Base-by-base conservation (phyloP, 2,888 invertebrate species). In the Sympetrum striolatum region DNA sequence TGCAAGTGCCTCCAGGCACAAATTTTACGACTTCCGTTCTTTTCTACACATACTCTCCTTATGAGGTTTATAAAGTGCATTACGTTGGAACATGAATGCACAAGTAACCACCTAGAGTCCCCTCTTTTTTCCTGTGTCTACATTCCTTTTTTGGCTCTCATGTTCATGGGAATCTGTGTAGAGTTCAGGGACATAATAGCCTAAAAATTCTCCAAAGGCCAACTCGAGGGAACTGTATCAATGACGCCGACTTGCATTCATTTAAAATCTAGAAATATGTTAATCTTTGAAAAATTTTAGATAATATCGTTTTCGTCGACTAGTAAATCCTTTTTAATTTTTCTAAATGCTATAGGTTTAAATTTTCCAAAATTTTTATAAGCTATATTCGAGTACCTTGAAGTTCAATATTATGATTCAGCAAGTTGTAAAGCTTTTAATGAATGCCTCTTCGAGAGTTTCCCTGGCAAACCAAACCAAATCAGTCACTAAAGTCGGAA, bases 401-500 rank as follows among this genome's bases (percentile, higher is more conserved):
- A 86, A 60, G 60, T 86, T 86, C 18, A 53, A 86, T 86, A 86
- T 37, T 86, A 60, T 60, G 37, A 58, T 86, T 60, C 58, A 86
- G 86, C 86, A 25, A 86, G 86, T 86, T 86, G 82, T 82, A 82
- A 86, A 60, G 86, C 86, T 86, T 86, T 86, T 86, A 86, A 64
- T 37, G 58, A 86, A 60, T 86, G 64, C 86, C 86, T 86, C 58
- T 86, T 86, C 37, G 60, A 60, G 86, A 86, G 86, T 86, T 86
- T 86, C 86, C 86, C 86, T n/a, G 39, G 86, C 60, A 86, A 86
- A 86, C n/a, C 82, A 82, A 48, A 82, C 82, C 86, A 64, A 58
- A 60, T 86, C 86, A 86, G 86, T 86, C 86, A 86, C 86, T 91
- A 91, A 90, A 90, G 91, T 91, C 90, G 91, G 91, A 91, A 91